Conservation (phyloP, 1,140 invertebrate species). For the Brachionus rubens region DNA sequence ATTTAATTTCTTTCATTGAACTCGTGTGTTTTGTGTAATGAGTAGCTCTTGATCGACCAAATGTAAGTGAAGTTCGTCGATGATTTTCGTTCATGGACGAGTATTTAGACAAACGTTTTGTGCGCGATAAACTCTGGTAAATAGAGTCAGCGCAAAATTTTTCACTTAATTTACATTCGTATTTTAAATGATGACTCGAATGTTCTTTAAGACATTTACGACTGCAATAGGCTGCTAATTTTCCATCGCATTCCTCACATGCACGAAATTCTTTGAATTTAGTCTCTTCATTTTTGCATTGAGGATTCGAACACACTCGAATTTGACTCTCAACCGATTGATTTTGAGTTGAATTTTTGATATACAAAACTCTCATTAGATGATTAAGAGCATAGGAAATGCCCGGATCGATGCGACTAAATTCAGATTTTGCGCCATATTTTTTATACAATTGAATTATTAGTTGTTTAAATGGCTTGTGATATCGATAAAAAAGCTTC, state of each 20-base stretch:
- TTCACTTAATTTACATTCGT: neutral
- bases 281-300: conserved; percentile 35
- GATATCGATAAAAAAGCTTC: conserved; percentile 38
- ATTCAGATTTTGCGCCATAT: conserved; percentile 17
- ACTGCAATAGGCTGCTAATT: conserved; percentile 18
- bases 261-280: conserved; percentile 16
- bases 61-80: neutral
- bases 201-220: conserved; percentile 5
- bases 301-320: neutral
- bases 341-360: neutral
- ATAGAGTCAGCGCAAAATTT: neutral
- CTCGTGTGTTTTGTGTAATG: conserved; percentile 23
- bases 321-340: neutral
- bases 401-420: conserved; percentile 1
- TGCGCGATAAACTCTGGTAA: neutral
- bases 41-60: neutral
- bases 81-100: conserved; percentile 30
- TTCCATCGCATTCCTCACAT: conserved; percentile 7
- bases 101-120: conserved; percentile 15
- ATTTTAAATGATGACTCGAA: neutral
- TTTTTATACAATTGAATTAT: conserved; percentile 40
- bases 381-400: conserved; percentile 19
- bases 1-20: conserved; percentile 41
- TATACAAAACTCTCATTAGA: conserved; percentile 30
- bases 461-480: conserved; percentile 34